Evolutionary conservation across 1,140 invertebrate genomes (phyloP).

Genomic region (Medauroidea extradentata): DNA sequence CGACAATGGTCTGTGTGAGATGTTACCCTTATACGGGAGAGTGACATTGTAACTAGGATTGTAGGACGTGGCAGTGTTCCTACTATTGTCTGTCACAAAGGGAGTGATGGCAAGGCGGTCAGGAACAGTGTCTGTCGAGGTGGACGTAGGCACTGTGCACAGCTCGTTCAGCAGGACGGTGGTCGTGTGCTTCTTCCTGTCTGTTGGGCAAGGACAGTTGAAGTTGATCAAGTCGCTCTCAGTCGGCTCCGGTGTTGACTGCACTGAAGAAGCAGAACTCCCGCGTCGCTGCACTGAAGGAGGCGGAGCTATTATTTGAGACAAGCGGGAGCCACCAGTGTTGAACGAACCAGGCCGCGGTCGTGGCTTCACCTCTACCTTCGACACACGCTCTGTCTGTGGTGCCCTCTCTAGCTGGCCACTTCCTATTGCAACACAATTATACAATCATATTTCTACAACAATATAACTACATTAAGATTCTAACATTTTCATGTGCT

Average conservation of each 20-base stretch:
- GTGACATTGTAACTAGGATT: too few relatives aligned
- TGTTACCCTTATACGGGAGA: too few relatives aligned
- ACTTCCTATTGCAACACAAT: not conserved
- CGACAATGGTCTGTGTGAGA: too few relatives aligned
- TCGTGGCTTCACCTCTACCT: conserved; percentile 34
- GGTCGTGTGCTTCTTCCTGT: not conserved
- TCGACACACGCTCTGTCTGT: not conserved
- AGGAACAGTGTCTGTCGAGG: too few relatives aligned
- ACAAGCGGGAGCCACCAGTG: conserved; percentile 33
- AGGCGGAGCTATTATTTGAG: conserved; percentile 48
- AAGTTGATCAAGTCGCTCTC: conserved; percentile 68
- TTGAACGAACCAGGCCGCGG: conserved; percentile 50
- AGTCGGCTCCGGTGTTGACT: conserved; percentile 28
- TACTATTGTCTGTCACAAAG: too few relatives aligned
- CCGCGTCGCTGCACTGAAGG: conserved; percentile 36
- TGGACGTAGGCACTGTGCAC: too few relatives aligned
- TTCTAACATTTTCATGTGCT: not conserved
- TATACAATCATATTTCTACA: not conserved
- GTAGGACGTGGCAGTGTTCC: too few relatives aligned
- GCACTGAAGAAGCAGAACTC: conserved; percentile 44
- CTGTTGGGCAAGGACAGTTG: conserved; percentile 8
- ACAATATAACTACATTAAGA: not conserved
- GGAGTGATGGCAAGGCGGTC: too few relatives aligned
- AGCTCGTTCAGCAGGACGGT: not conserved
- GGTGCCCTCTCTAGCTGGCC: not conserved